Conservation (phyloP, 2,888 invertebrate species). For the Polyommatus icarus region DNA sequence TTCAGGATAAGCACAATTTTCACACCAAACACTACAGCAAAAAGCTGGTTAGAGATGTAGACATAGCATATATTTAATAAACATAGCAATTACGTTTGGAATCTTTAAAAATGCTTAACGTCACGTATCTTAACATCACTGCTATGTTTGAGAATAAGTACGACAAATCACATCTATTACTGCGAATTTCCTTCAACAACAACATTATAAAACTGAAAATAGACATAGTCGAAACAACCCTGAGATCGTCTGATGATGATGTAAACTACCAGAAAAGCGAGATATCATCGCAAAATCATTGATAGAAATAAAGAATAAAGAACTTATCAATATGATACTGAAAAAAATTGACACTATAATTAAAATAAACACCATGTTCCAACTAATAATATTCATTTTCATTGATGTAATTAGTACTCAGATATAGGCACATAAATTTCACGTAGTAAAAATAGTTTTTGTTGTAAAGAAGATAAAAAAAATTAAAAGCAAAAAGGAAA, state of each 20-base stretch:
- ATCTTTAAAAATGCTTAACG: constrained; percentile 1
- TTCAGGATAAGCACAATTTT: no score
- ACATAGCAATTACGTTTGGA: neutral
- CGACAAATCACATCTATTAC: constrained; percentile 13
- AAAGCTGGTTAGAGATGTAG: no score
- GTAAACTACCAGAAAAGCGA: neutral
- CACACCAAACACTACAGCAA: no score
- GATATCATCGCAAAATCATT: neutral
- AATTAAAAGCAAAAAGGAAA: no score
- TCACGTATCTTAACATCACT: neutral
- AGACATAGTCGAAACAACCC: no score
- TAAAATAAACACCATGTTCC: neutral
- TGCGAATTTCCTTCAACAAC: neutral
- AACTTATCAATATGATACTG: neutral
- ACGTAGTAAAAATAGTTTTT: neutral
- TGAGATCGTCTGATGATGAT: neutral
- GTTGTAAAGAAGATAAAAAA: neutral
- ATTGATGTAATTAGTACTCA: neutral
- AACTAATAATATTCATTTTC: neutral
- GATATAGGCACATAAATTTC: neutral
- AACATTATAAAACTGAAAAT: neutral
- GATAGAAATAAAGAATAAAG: neutral
- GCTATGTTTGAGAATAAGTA: constrained; percentile 1
- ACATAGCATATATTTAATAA: no score
- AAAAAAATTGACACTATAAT: neutral